These are phyloP conservation scores for Piaya cayana DNA, from an alignment of 2,113 vertebrate genomes.

Conservation along the genomic window DNA sequence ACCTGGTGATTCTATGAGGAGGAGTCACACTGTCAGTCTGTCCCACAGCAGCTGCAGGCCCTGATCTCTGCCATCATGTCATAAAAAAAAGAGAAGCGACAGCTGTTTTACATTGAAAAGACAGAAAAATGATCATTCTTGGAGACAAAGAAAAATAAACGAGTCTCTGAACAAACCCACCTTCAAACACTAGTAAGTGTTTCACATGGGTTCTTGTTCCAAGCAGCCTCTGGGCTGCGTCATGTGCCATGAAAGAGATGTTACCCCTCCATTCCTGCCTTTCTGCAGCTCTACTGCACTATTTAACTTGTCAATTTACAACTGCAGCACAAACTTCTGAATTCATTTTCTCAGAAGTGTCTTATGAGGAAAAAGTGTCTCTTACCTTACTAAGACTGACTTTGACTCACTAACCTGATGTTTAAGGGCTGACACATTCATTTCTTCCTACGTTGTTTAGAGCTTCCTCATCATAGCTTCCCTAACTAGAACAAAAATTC, in stretches of 20 bases:
- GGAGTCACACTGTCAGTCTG: accelerated
- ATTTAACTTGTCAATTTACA: not conserved
- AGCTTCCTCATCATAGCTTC: not conserved
- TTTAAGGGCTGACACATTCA: not conserved
- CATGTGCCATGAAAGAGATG: not conserved
- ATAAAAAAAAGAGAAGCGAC: not conserved
- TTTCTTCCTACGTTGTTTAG: constrained; percentile 4
- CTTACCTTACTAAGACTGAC: not conserved
- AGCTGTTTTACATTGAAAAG: not conserved
- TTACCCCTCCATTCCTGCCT: not conserved
- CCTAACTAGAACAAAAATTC: not conserved
- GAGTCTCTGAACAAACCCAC: not conserved
- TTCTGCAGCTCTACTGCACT: not conserved
- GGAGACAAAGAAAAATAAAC: not conserved
- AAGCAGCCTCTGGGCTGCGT: not conserved
- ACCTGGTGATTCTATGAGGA: no score
- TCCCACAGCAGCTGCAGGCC: not conserved
- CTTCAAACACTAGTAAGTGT: not conserved
- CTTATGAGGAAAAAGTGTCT: not conserved
- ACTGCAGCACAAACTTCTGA: not conserved
- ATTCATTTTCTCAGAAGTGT: not conserved
- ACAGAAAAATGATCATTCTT: not conserved
- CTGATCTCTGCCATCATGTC: not conserved
- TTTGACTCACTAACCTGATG: constrained; percentile 1
- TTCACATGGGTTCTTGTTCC: not conserved